Conservation (phyloP, 92 coral and sea anemone species). For the Pocillopora grandis region DNA sequence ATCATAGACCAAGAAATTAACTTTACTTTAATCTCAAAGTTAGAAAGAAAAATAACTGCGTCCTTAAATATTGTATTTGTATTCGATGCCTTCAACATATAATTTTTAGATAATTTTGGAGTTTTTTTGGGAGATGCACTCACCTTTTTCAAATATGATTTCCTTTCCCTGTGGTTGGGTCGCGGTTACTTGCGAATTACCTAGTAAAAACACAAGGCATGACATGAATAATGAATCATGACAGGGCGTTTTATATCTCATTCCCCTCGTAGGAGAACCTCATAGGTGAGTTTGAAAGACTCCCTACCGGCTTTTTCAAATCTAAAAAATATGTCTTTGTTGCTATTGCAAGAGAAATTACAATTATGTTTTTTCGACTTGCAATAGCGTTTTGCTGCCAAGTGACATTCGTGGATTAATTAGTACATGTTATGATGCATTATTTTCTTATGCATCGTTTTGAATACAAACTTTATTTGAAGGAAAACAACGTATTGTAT, state of each 20-base stretch:
- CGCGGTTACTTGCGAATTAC: neutral
- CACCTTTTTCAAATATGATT: constrained; percentile 2
- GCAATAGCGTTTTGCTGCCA: neutral
- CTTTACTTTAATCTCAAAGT: no score
- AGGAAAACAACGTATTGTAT: neutral
- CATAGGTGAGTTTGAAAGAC: constrained; percentile 18
- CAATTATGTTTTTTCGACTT: constrained; percentile 16
- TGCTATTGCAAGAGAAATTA: neutral
- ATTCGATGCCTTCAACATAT: neutral
- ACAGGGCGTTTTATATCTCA: constrained; percentile 9
- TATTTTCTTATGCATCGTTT: neutral
- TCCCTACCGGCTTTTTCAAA: constrained; percentile 21
- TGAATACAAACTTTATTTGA: neutral
- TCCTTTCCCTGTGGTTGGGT: neutral
- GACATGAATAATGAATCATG: neutral
- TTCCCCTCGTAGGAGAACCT: constrained; percentile 18
- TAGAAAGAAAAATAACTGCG: constrained; percentile 10
- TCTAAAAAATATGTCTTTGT: constrained; percentile 27
- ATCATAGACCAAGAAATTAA: no score
- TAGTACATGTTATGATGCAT: neutral
- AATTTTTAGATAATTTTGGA: neutral
- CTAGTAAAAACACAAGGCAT: constrained; percentile 14
- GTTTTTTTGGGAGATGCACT: neutral
- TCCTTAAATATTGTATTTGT: neutral
- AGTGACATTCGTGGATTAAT: neutral